Percentiles rank a stretch among this genome's conserved stretches.
phyloP scores from a whole-genome alignment of 2,797 vertebrate genomes.

The Artibeus lituratus region DNA sequence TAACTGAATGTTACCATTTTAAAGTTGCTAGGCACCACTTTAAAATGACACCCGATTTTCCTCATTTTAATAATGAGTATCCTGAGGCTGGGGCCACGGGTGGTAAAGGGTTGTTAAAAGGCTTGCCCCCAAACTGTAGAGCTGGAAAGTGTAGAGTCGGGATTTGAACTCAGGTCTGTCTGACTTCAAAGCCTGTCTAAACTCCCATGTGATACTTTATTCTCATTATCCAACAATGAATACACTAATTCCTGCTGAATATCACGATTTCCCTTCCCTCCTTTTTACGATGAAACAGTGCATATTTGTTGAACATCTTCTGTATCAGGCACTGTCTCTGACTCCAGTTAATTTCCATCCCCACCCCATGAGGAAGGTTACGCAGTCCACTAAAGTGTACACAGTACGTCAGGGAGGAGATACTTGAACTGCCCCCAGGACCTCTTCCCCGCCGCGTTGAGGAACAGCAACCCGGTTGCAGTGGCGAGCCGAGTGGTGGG shows the following conservation, averaged over 20 bases:
- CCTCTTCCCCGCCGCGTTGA: neutral
- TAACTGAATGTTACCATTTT: neutral
- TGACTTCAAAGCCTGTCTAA: neutral
- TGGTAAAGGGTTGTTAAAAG: neutral
- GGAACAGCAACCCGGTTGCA: neutral
- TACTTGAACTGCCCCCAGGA: neutral
- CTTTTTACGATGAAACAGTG: neutral
- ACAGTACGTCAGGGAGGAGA: neutral
- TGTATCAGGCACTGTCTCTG: neutral
- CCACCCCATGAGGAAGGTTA: neutral
- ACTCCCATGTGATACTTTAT: neutral
- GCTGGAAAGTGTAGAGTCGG: neutral
- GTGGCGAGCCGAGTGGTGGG: neutral
- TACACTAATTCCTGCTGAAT: neutral
- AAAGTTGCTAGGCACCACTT: neutral
- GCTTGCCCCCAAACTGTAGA: neutral
- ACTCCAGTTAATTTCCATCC: neutral
- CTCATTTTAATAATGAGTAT: neutral
- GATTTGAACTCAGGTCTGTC: neutral
- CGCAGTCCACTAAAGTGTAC: neutral
- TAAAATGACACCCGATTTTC: neutral
- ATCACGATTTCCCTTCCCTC: neutral
- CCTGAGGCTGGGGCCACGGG: neutral
- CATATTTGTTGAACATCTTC: neutral
- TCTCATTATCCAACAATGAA: neutral